Base-by-base conservation (phyloP, 2,113 vertebrate species). In the Tauraco erythrolophus region DNA sequence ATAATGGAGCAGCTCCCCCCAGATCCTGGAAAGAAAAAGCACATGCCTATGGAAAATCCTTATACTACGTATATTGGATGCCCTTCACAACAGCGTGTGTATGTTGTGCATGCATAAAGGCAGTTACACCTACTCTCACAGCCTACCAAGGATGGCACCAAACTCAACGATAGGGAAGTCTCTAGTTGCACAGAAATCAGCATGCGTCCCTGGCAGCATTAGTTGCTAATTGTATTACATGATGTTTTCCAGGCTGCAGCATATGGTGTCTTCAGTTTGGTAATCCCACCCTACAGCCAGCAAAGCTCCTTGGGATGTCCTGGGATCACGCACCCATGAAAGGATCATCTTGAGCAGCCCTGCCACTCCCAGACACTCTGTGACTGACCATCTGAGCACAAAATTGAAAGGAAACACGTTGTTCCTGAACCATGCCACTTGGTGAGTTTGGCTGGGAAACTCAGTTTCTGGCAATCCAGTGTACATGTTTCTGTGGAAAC, bases 401-500 rank as follows among this genome's bases (percentile, higher is more conserved):
- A 82, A 66, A 43, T 14, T 41, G 18, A 18, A 75, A 64, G 13
- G 18, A 70, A 80, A 41, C 12, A 50, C 70, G 10, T 28, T 94
- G 46, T 39, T 88, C n/a, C 65, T 64, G 50, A 65, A 53, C 16
- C 6, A 2, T 4, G 2, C 3, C 5, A 19, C 45, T 85, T 72
- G 14, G 19, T 68, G 71, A 68, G n/a, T 84, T 92, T 81, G 33
- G 24, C 78, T 93, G 64, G 61, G 54, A 75, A 87, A 62, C 75
- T 90, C 85, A 6, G 7, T 94, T 96, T 85, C 71, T 94, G 79
- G 69, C 84, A 94, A 91, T 43, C 53, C 64, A 70, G 27, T 17
- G 22, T 48, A 46, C 19, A 19, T 45, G 94, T 98, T 97, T 96
- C 97, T 96, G 95, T 96, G 94, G 96, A 92, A 98, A 98, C 93